Conservation (phyloP, 2,888 invertebrate species). For the Panzeria rudis region DNA sequence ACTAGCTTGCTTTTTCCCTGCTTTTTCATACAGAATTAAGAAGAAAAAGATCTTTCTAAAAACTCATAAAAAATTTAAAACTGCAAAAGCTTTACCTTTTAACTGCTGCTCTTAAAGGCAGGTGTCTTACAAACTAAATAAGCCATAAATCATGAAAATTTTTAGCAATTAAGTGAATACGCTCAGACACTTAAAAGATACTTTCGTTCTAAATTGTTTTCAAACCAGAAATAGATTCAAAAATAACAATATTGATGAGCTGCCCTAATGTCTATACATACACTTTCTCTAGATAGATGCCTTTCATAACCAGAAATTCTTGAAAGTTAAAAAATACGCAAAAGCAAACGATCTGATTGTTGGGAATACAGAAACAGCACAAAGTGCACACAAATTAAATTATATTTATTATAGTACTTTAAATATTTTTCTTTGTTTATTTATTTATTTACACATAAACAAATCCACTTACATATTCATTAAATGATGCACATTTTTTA, state of each 20-base stretch:
- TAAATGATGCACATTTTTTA: conserved; percentile 74
- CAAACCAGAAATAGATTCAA: too few relatives aligned
- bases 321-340: conserved; percentile 2
- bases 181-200: too few relatives aligned
- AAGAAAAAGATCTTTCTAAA: too few relatives aligned
- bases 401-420: background rate
- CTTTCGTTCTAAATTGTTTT: too few relatives aligned
- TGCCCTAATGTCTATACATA: background rate
- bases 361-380: background rate
- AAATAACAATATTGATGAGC: background rate
- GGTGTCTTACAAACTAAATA: too few relatives aligned
- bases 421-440: background rate
- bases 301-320: conserved; percentile 26
- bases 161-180: too few relatives aligned
- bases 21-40: too few relatives aligned
- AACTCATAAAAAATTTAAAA: too few relatives aligned
- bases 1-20: too few relatives aligned
- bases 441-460: background rate
- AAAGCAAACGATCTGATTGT: conserved; percentile 2
- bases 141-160: too few relatives aligned
- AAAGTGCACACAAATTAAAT: background rate
- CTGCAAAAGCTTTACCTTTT: too few relatives aligned
- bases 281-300: background rate
- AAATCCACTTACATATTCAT: conserved; percentile 77
- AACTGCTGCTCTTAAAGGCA: too few relatives aligned